Evolutionary conservation across 2,113 vertebrate species (phyloP).

Genomic region (Coryphaenoides rupestris): DNA sequence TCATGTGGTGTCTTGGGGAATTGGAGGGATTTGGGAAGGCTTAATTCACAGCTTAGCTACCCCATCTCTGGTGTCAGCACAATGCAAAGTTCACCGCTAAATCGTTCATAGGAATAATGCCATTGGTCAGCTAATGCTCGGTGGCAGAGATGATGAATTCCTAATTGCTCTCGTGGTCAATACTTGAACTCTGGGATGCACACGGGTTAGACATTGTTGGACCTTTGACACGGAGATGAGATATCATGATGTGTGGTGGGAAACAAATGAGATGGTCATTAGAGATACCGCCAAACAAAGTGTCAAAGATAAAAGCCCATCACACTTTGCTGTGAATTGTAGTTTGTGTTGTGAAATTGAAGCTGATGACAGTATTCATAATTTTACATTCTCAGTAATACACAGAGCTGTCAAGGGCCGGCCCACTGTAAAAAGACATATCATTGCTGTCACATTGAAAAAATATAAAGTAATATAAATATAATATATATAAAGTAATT

Average conservation of each 20-base stretch:
- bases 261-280: too few relatives aligned
- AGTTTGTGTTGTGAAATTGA: conserved; percentile 10
- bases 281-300: too few relatives aligned
- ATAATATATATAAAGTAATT: too few relatives aligned
- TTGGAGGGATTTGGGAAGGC: conserved; percentile 71
- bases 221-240: too few relatives aligned
- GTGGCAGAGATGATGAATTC: conserved; percentile 49
- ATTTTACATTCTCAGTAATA: conserved; percentile 22
- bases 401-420: background rate
- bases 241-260: too few relatives aligned
- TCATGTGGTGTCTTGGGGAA: conserved; percentile 67
- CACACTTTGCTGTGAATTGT: background rate
- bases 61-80: conserved; percentile 75
- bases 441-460: background rate
- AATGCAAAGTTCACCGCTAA: conserved; percentile 76
- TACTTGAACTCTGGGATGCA: conserved; percentile 23
- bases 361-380: conserved; percentile 14
- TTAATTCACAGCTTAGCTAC: conserved; percentile 74
- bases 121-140: conserved; percentile 61
- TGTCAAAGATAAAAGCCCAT: too few relatives aligned
- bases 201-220: too few relatives aligned
- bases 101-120: conserved; percentile 74
- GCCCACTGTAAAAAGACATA: background rate
- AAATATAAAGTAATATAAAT: too few relatives aligned
- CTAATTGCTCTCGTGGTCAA: conserved; percentile 54